These are phyloP conservation scores for Hydrolagus colliei DNA, from an alignment of 2,797 vertebrate species.

Conservation along the genomic window DNA sequence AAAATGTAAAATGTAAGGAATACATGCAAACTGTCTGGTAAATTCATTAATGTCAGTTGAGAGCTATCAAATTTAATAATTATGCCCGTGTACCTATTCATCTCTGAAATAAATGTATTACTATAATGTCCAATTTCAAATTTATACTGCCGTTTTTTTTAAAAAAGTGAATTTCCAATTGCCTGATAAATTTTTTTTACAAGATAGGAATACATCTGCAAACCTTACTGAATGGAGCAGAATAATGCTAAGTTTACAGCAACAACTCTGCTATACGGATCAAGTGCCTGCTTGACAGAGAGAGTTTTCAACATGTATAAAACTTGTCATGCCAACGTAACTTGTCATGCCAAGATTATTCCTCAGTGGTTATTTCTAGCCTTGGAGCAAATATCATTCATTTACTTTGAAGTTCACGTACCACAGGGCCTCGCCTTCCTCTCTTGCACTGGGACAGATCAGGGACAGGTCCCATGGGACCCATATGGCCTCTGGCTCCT, in stretches of 20 bases:
- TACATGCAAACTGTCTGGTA: no score
- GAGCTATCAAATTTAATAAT: no score
- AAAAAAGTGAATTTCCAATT: no score
- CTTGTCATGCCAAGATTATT: neutral
- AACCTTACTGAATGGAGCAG: no score
- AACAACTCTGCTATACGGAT: neutral
- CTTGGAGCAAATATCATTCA: no score
- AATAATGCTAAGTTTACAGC: no score
- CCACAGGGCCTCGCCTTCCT: constrained; percentile 64
- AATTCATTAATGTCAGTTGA: no score
- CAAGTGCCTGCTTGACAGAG: neutral
- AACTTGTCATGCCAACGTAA: neutral
- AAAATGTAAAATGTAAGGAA: no score
- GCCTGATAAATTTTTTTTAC: neutral
- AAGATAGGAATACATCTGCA: neutral
- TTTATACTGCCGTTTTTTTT: neutral
- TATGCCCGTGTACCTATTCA: neutral
- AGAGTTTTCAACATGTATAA: neutral
- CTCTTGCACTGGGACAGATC: constrained; percentile 60
- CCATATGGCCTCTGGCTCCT: constrained; percentile 64
- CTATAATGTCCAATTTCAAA: neutral
- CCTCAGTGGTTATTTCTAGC: neutral
- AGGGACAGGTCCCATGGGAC: constrained; percentile 61
- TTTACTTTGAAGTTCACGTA: constrained; percentile 39
- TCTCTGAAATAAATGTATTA: neutral